Percentiles rank a stretch among this genome's conserved stretches.
Evolutionary conservation across 2,888 invertebrate species (phyloP).

Genomic region (Pantelozetes paolii): DNA sequence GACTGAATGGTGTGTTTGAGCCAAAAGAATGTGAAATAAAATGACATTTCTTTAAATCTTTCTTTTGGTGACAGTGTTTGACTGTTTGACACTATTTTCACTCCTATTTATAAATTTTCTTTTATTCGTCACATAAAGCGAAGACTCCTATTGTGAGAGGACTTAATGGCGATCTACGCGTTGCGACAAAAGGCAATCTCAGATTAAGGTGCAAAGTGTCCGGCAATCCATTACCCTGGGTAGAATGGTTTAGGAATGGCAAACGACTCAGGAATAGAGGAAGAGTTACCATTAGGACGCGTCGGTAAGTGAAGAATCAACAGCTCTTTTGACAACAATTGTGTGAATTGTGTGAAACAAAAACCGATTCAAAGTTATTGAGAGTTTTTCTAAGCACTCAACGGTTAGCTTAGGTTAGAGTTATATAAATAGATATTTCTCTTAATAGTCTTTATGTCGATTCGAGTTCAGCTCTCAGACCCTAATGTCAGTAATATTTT

Average conservation of each 20-base stretch:
- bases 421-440: too few species aligned
- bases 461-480: too few species aligned
- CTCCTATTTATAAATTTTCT: slow-evolving; percentile 35
- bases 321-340: not conserved
- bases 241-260: slow-evolving; percentile 49
- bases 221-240: slow-evolving; percentile 48
- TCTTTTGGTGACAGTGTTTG: slow-evolving; percentile 4
- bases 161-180: slow-evolving; percentile 42
- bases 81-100: not conserved
- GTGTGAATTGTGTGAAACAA: not conserved
- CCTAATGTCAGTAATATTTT: too few species aligned
- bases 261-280: slow-evolving; percentile 46
- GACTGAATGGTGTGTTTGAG: too few species aligned
- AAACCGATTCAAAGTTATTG: not conserved
- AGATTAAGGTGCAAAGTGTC: slow-evolving; percentile 47
- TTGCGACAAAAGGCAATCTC: slow-evolving; percentile 44
- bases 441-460: too few species aligned
- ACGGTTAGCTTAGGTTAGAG: too few species aligned
- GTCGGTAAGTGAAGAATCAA: slow-evolving; percentile 45
- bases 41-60: slow-evolving; percentile 12
- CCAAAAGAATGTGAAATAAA: not conserved
- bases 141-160: slow-evolving; percentile 45
- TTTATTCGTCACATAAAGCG: slow-evolving; percentile 42
- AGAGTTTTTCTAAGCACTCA: too few species aligned
- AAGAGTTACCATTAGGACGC: slow-evolving; percentile 47